Percentiles rank a stretch among this genome's conserved stretches.
phyloP scores from a whole-genome alignment of 2,113 vertebrate genomes.

The Ceratotherium simum region DNA sequence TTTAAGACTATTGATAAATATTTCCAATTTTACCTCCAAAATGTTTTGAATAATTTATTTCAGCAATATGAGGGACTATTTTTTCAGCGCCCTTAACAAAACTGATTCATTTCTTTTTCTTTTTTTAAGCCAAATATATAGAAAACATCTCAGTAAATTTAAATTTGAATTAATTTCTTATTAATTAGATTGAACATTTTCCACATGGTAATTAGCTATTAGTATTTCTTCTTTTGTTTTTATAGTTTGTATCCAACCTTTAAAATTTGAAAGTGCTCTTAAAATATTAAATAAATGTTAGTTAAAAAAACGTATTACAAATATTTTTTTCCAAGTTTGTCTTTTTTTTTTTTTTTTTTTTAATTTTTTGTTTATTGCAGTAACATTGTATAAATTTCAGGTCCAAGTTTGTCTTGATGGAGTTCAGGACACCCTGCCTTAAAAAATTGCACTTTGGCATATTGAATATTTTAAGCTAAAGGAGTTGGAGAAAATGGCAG shows the following conservation, averaged over 20 bases:
- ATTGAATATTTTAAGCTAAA: background rate
- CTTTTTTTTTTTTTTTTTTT: background rate
- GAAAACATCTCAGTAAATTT: background rate
- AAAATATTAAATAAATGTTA: background rate
- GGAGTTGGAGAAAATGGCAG: background rate
- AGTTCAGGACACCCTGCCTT: background rate
- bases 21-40: background rate
- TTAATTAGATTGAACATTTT: background rate
- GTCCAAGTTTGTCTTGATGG: background rate
- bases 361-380: too few species aligned
- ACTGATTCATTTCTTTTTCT: background rate
- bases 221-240: background rate
- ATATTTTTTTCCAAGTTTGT: background rate
- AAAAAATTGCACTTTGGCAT: background rate
- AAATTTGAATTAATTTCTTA: background rate
- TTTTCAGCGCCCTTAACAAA: background rate
- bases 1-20: slow-evolving; percentile 35
- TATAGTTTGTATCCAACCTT: background rate
- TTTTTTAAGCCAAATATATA: background rate
- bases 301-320: background rate
- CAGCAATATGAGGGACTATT: background rate
- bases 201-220: background rate
- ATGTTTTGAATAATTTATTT: background rate
- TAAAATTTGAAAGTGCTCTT: slow-evolving; percentile 26
- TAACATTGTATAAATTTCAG: too few species aligned